phyloP scores from a whole-genome alignment of 2,888 invertebrate species.

The Meteorus cinctellus region DNA sequence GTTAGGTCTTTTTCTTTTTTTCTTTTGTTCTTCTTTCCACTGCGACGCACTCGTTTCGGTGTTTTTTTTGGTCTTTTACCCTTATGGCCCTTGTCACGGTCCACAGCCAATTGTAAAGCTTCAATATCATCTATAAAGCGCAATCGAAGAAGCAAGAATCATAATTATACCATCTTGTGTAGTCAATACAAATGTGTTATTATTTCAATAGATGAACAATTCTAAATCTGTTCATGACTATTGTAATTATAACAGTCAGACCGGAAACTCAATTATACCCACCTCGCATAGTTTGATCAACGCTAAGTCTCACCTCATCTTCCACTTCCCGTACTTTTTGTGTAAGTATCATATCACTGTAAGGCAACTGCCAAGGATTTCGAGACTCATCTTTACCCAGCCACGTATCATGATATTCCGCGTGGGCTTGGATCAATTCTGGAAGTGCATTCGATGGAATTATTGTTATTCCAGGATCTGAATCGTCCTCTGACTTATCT shows the following conservation, averaged over 20 bases:
- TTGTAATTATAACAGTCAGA: neutral
- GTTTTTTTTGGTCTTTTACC: constrained; percentile 87
- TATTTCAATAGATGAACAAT: constrained; percentile 12
- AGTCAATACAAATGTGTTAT: neutral
- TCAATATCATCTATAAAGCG: constrained; percentile 74
- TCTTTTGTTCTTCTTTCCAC: constrained; percentile 92
- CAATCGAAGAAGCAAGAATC: too few relatives aligned
- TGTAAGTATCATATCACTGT: constrained; percentile 87
- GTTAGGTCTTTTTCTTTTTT: constrained; percentile 97
- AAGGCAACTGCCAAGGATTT: constrained; percentile 85
- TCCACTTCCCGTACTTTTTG: constrained; percentile 90
- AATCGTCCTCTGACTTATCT: constrained; percentile 78
- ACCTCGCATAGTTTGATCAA: constrained; percentile 85
- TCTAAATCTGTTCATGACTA: neutral
- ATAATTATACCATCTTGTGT: neutral
- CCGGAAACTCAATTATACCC: neutral
- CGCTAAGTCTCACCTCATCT: constrained; percentile 85
- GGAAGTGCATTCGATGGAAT: constrained; percentile 82
- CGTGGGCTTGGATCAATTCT: constrained; percentile 82
- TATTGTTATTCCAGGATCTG: constrained; percentile 81
- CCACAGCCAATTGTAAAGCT: constrained; percentile 81
- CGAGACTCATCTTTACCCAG: constrained; percentile 83
- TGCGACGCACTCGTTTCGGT: constrained; percentile 84
- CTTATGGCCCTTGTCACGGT: constrained; percentile 81
- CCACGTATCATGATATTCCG: constrained; percentile 91